phyloP scores from a whole-genome alignment of 92 coral and sea anemone species.

The Heliopora coerulea region DNA sequence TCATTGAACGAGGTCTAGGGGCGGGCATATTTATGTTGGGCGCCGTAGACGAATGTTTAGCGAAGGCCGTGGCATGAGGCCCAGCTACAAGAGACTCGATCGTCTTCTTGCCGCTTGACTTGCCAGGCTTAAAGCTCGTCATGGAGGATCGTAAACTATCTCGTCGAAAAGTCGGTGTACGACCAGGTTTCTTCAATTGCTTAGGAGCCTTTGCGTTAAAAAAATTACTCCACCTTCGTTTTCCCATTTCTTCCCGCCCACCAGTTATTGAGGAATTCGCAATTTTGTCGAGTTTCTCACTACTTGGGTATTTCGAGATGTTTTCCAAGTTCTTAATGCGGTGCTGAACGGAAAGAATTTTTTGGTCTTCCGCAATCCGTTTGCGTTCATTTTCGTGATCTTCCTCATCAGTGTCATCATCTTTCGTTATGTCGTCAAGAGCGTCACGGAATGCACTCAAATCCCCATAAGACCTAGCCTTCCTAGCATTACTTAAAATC shows the following conservation, averaged over 20 bases:
- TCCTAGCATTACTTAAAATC: slow-evolving; percentile 8
- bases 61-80: slow-evolving; percentile 3
- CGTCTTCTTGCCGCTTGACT: slow-evolving; percentile 3
- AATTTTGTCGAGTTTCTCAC: slow-evolving; percentile 24
- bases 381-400: slow-evolving; percentile 12
- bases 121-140: slow-evolving; percentile 7
- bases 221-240: slow-evolving; percentile 38
- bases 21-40: not conserved
- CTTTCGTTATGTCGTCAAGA: not conserved
- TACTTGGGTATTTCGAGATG: slow-evolving; percentile 10
- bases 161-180: slow-evolving; percentile 36
- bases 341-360: slow-evolving; percentile 1
- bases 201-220: slow-evolving; percentile 10
- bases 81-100: slow-evolving; percentile 17
- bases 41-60: slow-evolving; percentile 35
- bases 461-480: slow-evolving; percentile 35
- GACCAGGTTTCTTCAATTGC: slow-evolving; percentile 25
- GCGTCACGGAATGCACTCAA: slow-evolving; percentile 14
- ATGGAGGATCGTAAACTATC: slow-evolving; percentile 30
- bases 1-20: slow-evolving; percentile 20
- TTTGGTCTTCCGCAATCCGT: slow-evolving; percentile 27
- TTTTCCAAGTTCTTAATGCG: slow-evolving; percentile 36
- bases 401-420: slow-evolving; percentile 13
- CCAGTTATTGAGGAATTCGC: not conserved
- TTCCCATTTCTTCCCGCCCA: slow-evolving; percentile 20